Percentiles rank a stretch among this genome's conserved stretches.
Evolutionary conservation across 2,113 vertebrate species (phyloP).

Genomic region (Corythaeola cristata): DNA sequence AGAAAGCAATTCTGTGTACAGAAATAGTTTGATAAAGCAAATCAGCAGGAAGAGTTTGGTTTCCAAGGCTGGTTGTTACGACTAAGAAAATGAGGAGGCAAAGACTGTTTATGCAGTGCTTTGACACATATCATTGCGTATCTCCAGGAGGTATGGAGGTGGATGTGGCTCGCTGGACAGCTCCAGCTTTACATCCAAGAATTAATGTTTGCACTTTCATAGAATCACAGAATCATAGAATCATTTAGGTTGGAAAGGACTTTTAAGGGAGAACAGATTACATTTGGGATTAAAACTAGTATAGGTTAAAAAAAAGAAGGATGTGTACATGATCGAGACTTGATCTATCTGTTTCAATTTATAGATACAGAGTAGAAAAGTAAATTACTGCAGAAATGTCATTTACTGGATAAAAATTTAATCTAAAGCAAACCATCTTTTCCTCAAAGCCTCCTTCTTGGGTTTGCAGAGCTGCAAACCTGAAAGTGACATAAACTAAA

Average conservation of each 20-base stretch:
- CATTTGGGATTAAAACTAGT: background rate
- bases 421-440: background rate
- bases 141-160: background rate
- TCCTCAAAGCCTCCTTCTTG: background rate
- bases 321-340: background rate
- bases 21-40: background rate
- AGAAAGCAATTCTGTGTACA: background rate
- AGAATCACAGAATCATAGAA: background rate
- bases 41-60: background rate
- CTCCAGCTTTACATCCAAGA: background rate
- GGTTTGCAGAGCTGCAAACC: background rate
- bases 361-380: background rate
- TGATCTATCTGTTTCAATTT: background rate
- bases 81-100: background rate
- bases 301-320: background rate
- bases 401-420: background rate
- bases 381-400: background rate
- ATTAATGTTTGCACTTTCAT: background rate
- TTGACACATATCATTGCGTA: accelerated
- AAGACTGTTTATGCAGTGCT: background rate
- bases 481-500: background rate
- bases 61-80: background rate
- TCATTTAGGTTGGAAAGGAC: background rate
- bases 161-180: background rate
- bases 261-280: background rate